Conservation (phyloP, 2,113 vertebrate species). For the Muscicapa adusta region DNA sequence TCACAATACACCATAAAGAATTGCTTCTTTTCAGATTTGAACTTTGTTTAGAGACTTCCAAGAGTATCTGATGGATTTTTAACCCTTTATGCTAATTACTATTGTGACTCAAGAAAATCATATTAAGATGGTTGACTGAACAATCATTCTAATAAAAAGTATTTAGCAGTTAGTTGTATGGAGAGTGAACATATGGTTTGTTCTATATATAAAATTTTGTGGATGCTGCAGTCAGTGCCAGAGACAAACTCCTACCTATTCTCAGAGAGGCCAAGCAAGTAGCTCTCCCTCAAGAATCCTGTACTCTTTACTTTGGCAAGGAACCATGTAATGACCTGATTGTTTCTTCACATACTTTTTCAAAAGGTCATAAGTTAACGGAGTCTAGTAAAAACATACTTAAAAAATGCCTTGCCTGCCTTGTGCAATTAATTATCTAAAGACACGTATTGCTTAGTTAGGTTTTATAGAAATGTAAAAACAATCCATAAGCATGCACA, state of each 20-base stretch:
- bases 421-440: background rate
- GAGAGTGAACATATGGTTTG: background rate
- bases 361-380: slow-evolving; percentile 67
- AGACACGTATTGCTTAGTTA: background rate
- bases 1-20: background rate
- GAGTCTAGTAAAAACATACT: slow-evolving; percentile 20
- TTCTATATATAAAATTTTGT: background rate
- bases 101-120: background rate
- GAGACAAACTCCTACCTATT: slow-evolving; percentile 54
- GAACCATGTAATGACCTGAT: slow-evolving; percentile 48
- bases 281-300: slow-evolving; percentile 49
- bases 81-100: background rate
- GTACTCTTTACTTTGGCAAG: slow-evolving; percentile 69
- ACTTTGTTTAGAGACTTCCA: background rate
- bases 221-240: background rate
- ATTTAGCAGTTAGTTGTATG: background rate
- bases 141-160: background rate
- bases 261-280: slow-evolving; percentile 68
- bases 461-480: background rate
- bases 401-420: background rate
- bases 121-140: background rate
- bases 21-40: background rate
- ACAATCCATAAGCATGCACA: background rate
- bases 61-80: background rate
- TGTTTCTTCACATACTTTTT: slow-evolving; percentile 68